A percentile compares a stretch with the other conserved stretches of the same genome.
phyloP scores from a whole-genome alignment of 92 coral and sea anemone genomes.

The Epizoanthus stellaris region DNA sequence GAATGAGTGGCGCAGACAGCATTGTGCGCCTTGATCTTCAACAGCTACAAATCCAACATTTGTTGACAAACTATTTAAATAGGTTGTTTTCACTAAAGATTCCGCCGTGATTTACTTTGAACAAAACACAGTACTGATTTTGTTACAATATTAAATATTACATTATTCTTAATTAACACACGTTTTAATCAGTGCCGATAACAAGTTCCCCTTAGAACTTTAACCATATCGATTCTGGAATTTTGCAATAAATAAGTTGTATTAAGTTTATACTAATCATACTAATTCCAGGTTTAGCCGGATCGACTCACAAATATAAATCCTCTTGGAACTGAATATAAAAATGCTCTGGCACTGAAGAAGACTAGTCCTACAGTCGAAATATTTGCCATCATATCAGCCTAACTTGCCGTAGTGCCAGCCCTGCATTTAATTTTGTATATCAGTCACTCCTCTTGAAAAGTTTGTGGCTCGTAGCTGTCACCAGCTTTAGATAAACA shows the following conservation, averaged over 20 bases:
- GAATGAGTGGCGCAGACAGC: too few species aligned
- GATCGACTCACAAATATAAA: background rate
- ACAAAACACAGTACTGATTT: too few species aligned
- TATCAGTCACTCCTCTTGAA: background rate
- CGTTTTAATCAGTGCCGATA: background rate
- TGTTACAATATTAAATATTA: background rate
- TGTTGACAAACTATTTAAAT: too few species aligned
- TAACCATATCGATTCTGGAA: background rate
- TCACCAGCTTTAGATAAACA: conserved; percentile 12
- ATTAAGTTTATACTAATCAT: background rate
- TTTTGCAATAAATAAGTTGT: background rate
- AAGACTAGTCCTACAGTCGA: background rate
- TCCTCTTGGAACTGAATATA: background rate
- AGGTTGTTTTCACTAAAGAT: too few species aligned
- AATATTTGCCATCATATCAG: background rate
- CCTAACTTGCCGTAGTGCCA: background rate
- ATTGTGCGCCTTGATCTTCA: too few species aligned
- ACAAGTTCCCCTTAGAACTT: background rate
- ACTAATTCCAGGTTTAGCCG: background rate
- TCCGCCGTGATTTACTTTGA: too few species aligned
- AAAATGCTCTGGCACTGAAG: background rate
- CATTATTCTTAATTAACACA: background rate
- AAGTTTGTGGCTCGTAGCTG: background rate
- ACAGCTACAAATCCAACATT: too few species aligned
- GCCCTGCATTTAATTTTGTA: background rate